Conservation (phyloP, 2,888 invertebrate genomes). For the Folsomia candida region DNA sequence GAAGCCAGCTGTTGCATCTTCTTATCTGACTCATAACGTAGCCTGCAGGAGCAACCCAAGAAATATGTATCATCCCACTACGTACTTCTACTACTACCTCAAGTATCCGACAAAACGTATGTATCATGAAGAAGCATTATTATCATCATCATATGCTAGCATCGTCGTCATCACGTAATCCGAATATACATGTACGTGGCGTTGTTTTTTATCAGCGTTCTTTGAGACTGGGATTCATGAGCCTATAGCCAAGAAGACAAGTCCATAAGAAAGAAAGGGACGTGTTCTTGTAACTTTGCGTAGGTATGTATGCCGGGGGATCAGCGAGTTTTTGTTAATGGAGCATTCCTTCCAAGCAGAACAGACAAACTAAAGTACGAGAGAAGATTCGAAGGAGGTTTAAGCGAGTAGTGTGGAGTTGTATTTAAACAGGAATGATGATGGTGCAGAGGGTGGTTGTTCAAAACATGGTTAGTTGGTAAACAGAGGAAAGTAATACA, state of each 20-base stretch:
- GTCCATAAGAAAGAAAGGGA: too few species aligned
- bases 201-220: background rate
- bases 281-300: too few species aligned
- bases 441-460: background rate
- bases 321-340: constrained; percentile 16
- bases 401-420: background rate
- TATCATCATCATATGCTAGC: background rate
- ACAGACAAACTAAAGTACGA: too few species aligned
- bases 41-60: background rate
- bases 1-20: constrained; percentile 16
- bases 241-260: too few species aligned
- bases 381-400: background rate
- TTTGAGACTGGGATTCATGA: too few species aligned
- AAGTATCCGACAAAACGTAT: too few species aligned
- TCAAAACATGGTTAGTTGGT: background rate
- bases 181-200: background rate
- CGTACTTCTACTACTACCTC: too few species aligned
- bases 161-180: background rate
- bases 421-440: constrained; percentile 1
- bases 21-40: background rate
- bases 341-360: constrained; percentile 9
- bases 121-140: background rate
- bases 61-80: background rate
- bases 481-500: background rate
- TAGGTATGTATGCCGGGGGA: constrained; percentile 6